Evolutionary conservation across 2,113 vertebrate genomes (phyloP).

Genomic region (Calidris pygmaea): DNA sequence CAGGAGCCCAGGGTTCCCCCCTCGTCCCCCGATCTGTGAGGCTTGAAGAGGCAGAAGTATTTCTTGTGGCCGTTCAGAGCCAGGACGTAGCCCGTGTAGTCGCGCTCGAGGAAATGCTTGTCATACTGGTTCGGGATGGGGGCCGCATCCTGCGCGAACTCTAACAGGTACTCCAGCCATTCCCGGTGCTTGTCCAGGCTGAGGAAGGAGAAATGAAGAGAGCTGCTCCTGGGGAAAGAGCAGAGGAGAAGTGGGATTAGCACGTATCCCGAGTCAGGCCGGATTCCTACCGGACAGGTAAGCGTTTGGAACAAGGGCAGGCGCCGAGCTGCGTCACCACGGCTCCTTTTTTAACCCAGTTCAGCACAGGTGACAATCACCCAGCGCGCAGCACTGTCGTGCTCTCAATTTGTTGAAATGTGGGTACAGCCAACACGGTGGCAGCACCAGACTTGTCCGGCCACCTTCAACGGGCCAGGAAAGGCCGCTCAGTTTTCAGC

Average conservation of each 20-base stretch:
- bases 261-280: accelerated
- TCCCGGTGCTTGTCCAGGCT: constrained; percentile 92
- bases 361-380: not conserved
- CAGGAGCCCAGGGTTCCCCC: constrained; percentile 65
- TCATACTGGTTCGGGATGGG: constrained; percentile 87
- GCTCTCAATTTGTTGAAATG: not conserved
- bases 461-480: accelerated
- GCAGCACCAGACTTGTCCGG: not conserved
- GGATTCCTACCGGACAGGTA: not conserved
- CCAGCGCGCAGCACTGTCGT: accelerated
- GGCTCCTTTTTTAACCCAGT: not conserved
- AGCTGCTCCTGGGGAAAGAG: constrained; percentile 81
- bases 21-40: constrained; percentile 83
- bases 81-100: constrained; percentile 93
- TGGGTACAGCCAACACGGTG: accelerated
- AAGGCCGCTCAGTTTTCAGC: accelerated
- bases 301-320: not conserved
- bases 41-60: constrained; percentile 96
- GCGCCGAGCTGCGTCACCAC: accelerated
- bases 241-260: not conserved
- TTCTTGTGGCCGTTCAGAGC: constrained; percentile 96
- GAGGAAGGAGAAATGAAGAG: constrained; percentile 96
- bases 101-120: constrained; percentile 79
- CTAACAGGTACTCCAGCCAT: constrained; percentile 90
- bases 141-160: constrained; percentile 86